phyloP scores from a whole-genome alignment of 2,113 vertebrate genomes.

The Melanerpes aurifrons region DNA sequence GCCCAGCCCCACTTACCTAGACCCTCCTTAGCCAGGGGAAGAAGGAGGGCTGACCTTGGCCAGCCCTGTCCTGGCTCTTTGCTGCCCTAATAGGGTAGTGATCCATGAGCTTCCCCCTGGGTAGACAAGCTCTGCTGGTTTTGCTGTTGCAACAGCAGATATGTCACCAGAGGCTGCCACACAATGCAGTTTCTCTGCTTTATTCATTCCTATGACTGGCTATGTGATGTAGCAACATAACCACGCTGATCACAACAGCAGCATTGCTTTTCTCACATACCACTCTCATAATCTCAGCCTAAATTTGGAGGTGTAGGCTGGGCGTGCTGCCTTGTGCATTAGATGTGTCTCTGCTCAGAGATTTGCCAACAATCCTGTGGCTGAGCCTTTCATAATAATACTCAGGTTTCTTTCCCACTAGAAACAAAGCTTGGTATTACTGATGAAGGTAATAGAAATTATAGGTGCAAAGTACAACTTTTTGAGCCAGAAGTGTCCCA shows the following conservation, averaged over 20 bases:
- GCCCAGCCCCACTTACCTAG: rapidly evolving
- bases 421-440: not conserved
- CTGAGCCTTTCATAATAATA: not conserved
- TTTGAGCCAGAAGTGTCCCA: not conserved
- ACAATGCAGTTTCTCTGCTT: not conserved
- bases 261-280: not conserved
- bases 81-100: not conserved
- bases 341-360: not conserved
- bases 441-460: constrained; percentile 13
- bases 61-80: not conserved
- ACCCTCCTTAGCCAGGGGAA: not conserved
- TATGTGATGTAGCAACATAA: not conserved
- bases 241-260: rapidly evolving
- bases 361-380: not conserved
- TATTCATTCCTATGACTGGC: rapidly evolving
- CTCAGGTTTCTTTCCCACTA: not conserved
- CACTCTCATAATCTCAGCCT: not conserved
- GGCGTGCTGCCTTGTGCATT: rapidly evolving
- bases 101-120: rapidly evolving
- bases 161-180: rapidly evolving
- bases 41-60: not conserved
- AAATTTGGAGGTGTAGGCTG: not conserved
- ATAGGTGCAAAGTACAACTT: not conserved
- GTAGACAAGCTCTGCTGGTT: not conserved
- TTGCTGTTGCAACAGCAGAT: not conserved